A percentile compares a stretch with the other conserved stretches of the same genome.
Conservation (phyloP, 2,888 invertebrate genomes). For the Leptarthrus brevirostris region DNA sequence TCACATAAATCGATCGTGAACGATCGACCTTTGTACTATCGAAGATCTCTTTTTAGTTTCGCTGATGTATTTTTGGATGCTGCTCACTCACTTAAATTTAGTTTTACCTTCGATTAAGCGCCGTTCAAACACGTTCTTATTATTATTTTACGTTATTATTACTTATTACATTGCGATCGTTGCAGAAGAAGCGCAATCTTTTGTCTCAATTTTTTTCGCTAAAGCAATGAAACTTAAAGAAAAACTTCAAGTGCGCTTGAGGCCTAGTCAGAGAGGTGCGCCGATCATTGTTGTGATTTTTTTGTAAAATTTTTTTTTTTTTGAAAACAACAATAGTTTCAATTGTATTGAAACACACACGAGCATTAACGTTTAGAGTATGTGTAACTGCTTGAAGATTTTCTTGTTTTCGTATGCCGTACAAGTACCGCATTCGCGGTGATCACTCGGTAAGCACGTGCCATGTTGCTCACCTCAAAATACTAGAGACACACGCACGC, state of each 20-base stretch:
- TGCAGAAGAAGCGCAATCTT: neutral
- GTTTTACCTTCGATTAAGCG: conserved; percentile 17
- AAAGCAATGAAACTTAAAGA: neutral
- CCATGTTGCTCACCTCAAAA: conserved; percentile 9
- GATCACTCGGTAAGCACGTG: conserved; percentile 34
- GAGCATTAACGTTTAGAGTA: too few species aligned
- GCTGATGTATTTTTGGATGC: conserved; percentile 35
- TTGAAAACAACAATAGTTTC: neutral
- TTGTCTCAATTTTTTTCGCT: neutral
- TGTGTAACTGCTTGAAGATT: conserved; percentile 6
- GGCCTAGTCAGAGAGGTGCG: too few species aligned
- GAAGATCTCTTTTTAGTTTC: conserved; percentile 12
- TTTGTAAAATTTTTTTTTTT: neutral
- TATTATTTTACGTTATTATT: neutral
- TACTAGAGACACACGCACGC: neutral
- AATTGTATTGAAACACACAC: too few species aligned
- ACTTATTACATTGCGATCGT: neutral
- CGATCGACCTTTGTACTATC: conserved; percentile 23
- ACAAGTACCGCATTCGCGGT: neutral
- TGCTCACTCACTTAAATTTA: conserved; percentile 12
- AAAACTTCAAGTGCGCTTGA: neutral
- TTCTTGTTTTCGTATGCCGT: conserved; percentile 6
- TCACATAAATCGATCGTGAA: conserved; percentile 37
- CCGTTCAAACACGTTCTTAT: neutral
- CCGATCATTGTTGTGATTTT: neutral